Base-by-base conservation (phyloP, 2,797 vertebrate genomes). In the Corythornis leucogaster region DNA sequence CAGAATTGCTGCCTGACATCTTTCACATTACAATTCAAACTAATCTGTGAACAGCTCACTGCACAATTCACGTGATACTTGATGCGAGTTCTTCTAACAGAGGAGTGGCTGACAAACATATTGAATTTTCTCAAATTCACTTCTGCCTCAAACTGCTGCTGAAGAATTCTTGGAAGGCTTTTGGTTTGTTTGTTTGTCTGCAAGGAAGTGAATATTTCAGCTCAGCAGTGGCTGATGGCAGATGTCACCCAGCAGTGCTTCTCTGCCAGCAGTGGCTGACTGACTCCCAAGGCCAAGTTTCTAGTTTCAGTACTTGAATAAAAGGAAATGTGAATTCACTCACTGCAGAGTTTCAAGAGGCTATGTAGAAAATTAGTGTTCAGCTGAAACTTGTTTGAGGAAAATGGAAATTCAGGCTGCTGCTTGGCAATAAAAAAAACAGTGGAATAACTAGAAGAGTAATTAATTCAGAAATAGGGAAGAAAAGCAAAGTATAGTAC, bases 211-310 rank as follows among this genome's bases (percentile, higher is more conserved):
- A 90, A 43, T 59, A 30, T 86, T 89, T 33, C 83, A 79, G 70
- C 87, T 92, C 94, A 79, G 80, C 6, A 0, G 87, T 89, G 80
- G 69, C 76, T 67, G 92, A 4, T 79, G 90, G 55, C 94, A 94
- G 94, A 94, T 95, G 94, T 84, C 92, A 91, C 90, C 93, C 94
- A 93, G 92, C 93, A 93, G 94, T 90, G 74, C 40, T 81, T 42
- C 87, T 78, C 70, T 42, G 21, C 66, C 93, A 95, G 73, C 77
- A 86, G 83, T 71, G 82, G 38, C 69, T 70, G 58, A 61, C n/a
- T 26, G 63, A 62, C 43, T 90, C 74, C 59, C 67, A 93, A 75
- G 88, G 93, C 91, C 93, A 76, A 88, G 74, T 69, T 92, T 89
- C 69, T 40, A 48, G 31, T 59, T 91, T 40, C 73, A 83, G 43